Evolutionary conservation across 2,888 invertebrate genomes (phyloP), one percentile per base, ranked within the genome.

Genomic region (Ochlodes sylvanus): DNA sequence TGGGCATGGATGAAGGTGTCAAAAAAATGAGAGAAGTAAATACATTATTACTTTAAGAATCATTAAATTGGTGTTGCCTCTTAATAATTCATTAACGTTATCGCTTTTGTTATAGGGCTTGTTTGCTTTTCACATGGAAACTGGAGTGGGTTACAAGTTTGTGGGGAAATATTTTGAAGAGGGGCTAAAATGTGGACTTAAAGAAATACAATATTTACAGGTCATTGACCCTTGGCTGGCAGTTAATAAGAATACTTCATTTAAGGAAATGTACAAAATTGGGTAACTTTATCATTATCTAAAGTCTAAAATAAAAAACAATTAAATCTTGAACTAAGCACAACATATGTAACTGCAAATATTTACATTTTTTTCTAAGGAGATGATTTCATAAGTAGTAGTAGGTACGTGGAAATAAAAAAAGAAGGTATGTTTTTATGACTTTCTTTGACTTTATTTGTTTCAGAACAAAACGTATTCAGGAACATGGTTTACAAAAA

Each of bases 61-160:
- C 41, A 27, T 44, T n/a, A 44, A 47, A 27, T 41, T 54, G 14
- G 4, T 14, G 10, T 19, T n/a, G 14, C 10, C 10, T 44, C 12
- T 60, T 60, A 27, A 0, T 9, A 50, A 57, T 57, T 32, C 15
- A 56, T 54, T 32, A 65, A 63, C 34, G 44, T 38, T 61, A 64
- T 34, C 7, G n/a, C 27, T 57, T 17, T 14, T 19, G 42, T 52
- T 70, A 76, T 4, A 94, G 81, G 95, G 95, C 12, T 85, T 95
- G 32, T 96, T 95, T 76, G 96, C 95, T 1, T 96, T 96, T 74
- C 95, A 96, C 79, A 95, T 95, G 82, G 96, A 96, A 81, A 88
- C 94, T 0, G 94, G 95, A 0, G 94, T 94, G 0, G 95, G 95
- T 0, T 96, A 96, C 79, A 95, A 96, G 79, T 87, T 96, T 34